Percentiles rank a stretch among this genome's conserved stretches.
Evolutionary conservation across 2,797 vertebrate species (phyloP).

Genomic region (Sebastes nivosus): DNA sequence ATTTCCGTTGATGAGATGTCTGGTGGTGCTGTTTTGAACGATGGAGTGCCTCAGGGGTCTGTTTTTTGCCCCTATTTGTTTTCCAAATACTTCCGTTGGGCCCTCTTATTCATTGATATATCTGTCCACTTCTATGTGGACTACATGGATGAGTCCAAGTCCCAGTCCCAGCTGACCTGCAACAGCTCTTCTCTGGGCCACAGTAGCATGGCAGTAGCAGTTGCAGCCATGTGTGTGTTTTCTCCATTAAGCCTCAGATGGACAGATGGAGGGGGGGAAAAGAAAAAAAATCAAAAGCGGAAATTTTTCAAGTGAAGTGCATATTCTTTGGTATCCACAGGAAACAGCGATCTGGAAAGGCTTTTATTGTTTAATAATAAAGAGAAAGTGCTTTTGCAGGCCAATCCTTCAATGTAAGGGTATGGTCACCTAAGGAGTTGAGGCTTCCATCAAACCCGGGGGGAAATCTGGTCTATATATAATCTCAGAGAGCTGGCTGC

Average conservation of each 20-base stretch:
- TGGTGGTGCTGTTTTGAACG: neutral
- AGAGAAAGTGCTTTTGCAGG: constrained; percentile 61
- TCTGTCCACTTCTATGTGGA: neutral
- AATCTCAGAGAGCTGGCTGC: constrained; percentile 7
- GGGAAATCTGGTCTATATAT: constrained; percentile 34
- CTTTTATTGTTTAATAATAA: constrained; percentile 55
- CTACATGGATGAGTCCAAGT: neutral
- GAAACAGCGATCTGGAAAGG: constrained; percentile 46
- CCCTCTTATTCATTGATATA: neutral
- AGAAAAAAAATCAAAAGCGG: neutral
- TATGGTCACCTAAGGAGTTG: constrained; percentile 15
- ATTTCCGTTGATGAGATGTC: neutral
- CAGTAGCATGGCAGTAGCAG: constrained; percentile 22
- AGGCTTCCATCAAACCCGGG: neutral
- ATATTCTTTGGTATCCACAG: constrained; percentile 40
- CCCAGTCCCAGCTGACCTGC: constrained; percentile 18
- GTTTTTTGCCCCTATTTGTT: neutral
- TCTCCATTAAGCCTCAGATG: constrained; percentile 56
- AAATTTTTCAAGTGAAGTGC: constrained; percentile 30
- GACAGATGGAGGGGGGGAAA: neutral
- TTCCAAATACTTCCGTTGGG: neutral
- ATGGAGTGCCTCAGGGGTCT: neutral
- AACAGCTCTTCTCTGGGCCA: constrained; percentile 24
- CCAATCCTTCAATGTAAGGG: constrained; percentile 16
- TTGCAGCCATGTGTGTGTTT: constrained; percentile 48